Conservation (phyloP, 2,797 vertebrate genomes). For the Catostomus latipinnis region DNA sequence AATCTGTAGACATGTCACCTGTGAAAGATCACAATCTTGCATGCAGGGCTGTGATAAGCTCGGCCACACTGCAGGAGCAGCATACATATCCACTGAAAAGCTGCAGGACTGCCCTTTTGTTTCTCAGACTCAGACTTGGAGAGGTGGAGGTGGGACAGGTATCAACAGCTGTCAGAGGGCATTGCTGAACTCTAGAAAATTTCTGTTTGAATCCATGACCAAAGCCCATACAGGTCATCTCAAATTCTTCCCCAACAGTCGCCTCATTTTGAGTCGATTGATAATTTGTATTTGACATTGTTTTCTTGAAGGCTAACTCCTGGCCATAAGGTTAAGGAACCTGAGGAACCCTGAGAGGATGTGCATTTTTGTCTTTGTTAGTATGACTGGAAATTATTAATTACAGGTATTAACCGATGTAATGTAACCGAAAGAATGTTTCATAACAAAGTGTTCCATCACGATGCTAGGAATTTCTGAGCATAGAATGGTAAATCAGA, state of each 20-base stretch:
- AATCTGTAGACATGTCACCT: constrained; percentile 28
- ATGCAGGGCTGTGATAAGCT: constrained; percentile 48
- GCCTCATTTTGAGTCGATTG: constrained; percentile 2
- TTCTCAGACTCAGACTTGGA: constrained; percentile 10
- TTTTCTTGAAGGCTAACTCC: neutral
- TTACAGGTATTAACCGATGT: too few species aligned
- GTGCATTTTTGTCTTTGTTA: too few species aligned
- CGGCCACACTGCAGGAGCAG: constrained; percentile 13
- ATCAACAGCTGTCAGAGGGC: constrained; percentile 25
- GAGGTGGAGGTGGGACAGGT: constrained; percentile 30
- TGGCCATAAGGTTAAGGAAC: neutral
- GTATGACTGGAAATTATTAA: too few species aligned
- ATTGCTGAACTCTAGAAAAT: constrained; percentile 9
- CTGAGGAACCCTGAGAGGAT: neutral
- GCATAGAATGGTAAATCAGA: too few species aligned
- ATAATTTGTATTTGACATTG: constrained; percentile 7
- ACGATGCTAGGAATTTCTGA: too few species aligned
- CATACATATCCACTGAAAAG: constrained; percentile 42
- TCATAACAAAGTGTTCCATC: too few species aligned
- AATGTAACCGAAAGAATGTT: too few species aligned
- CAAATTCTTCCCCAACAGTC: constrained; percentile 13
- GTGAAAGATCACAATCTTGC: constrained; percentile 38
- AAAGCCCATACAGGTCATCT: neutral
- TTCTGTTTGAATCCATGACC: constrained; percentile 28
- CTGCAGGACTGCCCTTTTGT: constrained; percentile 36